Base-by-base conservation (phyloP, 1,140 invertebrate genomes). In the Penaeus chinensis region DNA sequence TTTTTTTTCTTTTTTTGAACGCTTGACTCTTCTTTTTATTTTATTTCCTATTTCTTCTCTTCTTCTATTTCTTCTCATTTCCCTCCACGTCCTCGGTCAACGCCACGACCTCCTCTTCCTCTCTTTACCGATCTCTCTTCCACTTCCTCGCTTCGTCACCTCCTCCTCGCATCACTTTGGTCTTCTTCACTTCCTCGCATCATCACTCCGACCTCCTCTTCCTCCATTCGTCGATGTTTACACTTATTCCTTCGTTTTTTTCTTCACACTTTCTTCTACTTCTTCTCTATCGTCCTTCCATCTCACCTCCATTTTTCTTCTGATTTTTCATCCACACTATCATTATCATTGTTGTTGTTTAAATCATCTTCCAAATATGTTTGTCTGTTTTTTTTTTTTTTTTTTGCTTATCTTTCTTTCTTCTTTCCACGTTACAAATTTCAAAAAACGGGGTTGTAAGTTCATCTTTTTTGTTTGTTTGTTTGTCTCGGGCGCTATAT, bases 401-500 rank as follows among this genome's bases (percentile, higher is more conserved):
- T 47, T 3, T 47, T 54, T 47, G 47, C 11, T 47, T 47, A 54
- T 54, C 16, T 11, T 54, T 11, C 0, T 54, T 54, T 54, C 10
- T 54, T 16, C 16, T 11, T 54, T 16, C 11, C 54, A 54, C 54
- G 54, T 54, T 13, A 13, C 54, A 54, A 54, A 54, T 54, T 54
- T 54, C 54, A 54, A 2, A 54, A 16, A 54, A 54, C 54, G 54
- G 54, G 54, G 54, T 54, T 54, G 54, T 54, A 54, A 54, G 54
- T 54, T 54, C 54, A 13, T 62, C 24, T 62, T 20, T 69, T 37
- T 61, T 76, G 82, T 82, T 65, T 88, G 82, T 81, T 76, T 79
- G 77, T 78, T 71, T 79, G 63, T 79, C 65, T 60, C 77, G 61
- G 77, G 65, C 54, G 47, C 65, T 81, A 69, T 88, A 76, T 84